Conservation (phyloP, 2,113 vertebrate species). For the Nyctereutes procyonoides region DNA sequence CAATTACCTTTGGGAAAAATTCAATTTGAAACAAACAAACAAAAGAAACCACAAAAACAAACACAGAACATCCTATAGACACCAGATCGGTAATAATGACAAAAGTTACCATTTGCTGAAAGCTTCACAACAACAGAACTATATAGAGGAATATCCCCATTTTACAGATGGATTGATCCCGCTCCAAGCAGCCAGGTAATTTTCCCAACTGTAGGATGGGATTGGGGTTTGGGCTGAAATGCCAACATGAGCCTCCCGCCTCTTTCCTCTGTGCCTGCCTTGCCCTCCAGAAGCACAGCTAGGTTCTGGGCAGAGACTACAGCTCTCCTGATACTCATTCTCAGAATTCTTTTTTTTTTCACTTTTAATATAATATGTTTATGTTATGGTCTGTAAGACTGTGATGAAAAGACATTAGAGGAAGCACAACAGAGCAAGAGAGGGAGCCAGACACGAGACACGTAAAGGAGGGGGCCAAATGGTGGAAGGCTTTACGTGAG, state of each 20-base stretch:
- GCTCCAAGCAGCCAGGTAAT: neutral
- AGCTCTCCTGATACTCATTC: neutral
- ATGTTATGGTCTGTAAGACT: slow-evolving; percentile 13
- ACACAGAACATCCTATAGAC: neutral
- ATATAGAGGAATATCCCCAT: neutral
- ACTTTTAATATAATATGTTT: neutral
- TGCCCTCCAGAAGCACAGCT: neutral
- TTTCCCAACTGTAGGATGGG: neutral
- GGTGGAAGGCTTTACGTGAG: neutral
- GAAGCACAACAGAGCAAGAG: neutral
- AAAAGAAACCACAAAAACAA: neutral
- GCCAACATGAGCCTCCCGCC: neutral
- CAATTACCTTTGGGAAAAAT: neutral
- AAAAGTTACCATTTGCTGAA: neutral
- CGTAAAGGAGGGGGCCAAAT: neutral
- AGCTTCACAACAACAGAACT: neutral
- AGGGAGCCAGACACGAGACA: neutral
- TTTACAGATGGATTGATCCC: neutral
- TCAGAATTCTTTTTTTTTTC: neutral
- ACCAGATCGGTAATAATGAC: neutral
- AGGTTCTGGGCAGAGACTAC: neutral
- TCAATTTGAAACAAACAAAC: slow-evolving; percentile 17
- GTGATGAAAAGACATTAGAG: neutral
- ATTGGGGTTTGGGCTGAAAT: neutral
- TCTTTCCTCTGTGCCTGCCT: neutral